Evolutionary conservation across 2,888 invertebrate genomes (phyloP).

Genomic region (Strigamia crassipes): DNA sequence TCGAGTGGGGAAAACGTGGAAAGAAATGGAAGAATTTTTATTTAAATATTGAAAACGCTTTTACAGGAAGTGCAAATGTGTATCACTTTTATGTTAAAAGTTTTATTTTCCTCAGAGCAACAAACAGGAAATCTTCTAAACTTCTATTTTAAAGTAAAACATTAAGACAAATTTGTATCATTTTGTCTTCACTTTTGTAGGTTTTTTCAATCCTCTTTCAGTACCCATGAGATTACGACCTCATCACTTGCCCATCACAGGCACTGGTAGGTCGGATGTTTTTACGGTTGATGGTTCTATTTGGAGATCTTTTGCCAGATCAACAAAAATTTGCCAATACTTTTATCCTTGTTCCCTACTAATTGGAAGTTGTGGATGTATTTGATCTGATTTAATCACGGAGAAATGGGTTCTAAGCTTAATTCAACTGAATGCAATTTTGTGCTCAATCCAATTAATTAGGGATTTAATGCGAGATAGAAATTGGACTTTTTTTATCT

Average conservation of each 20-base stretch:
- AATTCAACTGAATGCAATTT: slow-evolving; percentile 8
- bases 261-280: slow-evolving; percentile 22
- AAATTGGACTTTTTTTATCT: background rate
- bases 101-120: background rate
- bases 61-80: background rate
- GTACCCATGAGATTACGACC: slow-evolving; percentile 25
- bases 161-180: background rate
- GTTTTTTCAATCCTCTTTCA: slow-evolving; percentile 37
- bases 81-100: background rate
- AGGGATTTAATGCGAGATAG: background rate
- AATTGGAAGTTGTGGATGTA: slow-evolving; percentile 18
- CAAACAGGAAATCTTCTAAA: background rate
- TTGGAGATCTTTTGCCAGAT: background rate
- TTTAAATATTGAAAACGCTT: slow-evolving; percentile 2
- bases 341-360: background rate
- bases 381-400: background rate
- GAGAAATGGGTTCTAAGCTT: background rate
- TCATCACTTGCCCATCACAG: slow-evolving; percentile 34
- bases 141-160: background rate
- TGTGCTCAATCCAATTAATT: slow-evolving; percentile 7
- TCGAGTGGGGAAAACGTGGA: background rate
- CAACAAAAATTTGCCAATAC: background rate
- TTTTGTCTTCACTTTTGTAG: slow-evolving; percentile 3
- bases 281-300: background rate
- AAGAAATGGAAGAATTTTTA: background rate